A percentile compares a stretch with the other conserved stretches of the same genome.
Evolutionary conservation across 2,113 vertebrate genomes (phyloP).

Genomic region (Hippocampus zosterae): DNA sequence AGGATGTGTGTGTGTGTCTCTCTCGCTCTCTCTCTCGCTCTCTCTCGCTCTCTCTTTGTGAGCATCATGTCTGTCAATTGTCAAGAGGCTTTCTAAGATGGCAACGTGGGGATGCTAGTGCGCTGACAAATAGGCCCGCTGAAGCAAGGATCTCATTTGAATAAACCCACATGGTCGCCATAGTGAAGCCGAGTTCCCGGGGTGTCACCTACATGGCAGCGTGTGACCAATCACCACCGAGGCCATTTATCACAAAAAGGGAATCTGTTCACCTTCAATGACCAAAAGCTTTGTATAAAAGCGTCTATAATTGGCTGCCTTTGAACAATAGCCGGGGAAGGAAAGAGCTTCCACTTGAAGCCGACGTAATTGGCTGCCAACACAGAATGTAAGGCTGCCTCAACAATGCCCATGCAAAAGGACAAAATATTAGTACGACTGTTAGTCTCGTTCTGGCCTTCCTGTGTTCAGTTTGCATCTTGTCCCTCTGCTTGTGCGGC

Average conservation of each 20-base stretch:
- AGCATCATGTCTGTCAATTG: constrained; percentile 37
- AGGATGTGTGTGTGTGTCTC: constrained; percentile 48
- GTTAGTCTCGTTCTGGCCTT: neutral
- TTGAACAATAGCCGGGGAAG: constrained; percentile 37
- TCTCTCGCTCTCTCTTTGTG: constrained; percentile 21
- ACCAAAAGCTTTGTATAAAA: constrained; percentile 57
- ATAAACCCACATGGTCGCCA: neutral
- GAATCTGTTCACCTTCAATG: constrained; percentile 32
- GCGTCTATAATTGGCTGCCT: constrained; percentile 62
- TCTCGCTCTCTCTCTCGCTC: constrained; percentile 39
- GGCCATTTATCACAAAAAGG: constrained; percentile 29
- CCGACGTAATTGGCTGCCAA: neutral
- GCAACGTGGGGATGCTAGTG: constrained; percentile 32
- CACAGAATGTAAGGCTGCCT: neutral
- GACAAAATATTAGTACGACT: neutral
- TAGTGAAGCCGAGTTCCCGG: neutral
- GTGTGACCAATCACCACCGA: constrained; percentile 7
- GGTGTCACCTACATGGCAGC: neutral
- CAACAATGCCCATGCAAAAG: neutral
- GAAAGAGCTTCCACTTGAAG: constrained; percentile 10
- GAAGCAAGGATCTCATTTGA: constrained; percentile 17
- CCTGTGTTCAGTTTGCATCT: neutral
- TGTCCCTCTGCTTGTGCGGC: neutral
- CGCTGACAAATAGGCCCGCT: constrained; percentile 29
- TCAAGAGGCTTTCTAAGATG: constrained; percentile 43